A percentile compares a stretch with the other conserved stretches of the same genome.
Conservation (phyloP, 2,888 invertebrate genomes). For the Latrodectus elegans region DNA sequence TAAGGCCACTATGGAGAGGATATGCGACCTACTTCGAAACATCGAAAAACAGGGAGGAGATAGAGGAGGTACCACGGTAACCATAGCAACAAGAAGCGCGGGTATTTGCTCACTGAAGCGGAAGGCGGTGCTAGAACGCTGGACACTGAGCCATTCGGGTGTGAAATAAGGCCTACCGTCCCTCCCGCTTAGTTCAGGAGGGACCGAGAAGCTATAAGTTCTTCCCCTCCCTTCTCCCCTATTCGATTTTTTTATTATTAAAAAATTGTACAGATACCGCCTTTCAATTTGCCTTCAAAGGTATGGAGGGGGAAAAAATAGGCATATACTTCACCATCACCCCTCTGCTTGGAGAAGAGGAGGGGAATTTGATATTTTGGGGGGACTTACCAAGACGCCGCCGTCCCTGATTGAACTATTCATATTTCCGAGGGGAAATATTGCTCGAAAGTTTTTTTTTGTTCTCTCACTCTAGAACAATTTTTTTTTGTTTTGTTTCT, state of each 20-base stretch:
- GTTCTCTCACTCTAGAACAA: not conserved
- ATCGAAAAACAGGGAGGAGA: conserved; percentile 40
- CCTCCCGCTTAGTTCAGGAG: conserved; percentile 47
- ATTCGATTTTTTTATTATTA: conserved; percentile 41
- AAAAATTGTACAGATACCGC: conserved; percentile 50
- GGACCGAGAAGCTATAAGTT: conserved; percentile 43
- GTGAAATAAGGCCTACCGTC: conserved; percentile 68
- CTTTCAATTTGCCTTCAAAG: conserved; percentile 63
- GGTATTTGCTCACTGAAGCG: conserved; percentile 68
- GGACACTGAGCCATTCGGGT: conserved; percentile 66
- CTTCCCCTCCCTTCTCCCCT: conserved; percentile 14
- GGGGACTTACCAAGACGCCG: not conserved
- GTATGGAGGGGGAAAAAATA: conserved; percentile 28
- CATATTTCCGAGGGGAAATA: conserved; percentile 53
- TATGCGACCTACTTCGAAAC: conserved; percentile 22
- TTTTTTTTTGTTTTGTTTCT: conserved; percentile 4
- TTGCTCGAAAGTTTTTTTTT: conserved; percentile 25
- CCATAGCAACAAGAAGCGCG: conserved; percentile 65
- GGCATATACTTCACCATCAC: conserved; percentile 5
- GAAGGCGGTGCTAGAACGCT: conserved; percentile 68
- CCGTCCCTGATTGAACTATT: conserved; percentile 39
- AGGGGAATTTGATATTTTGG: conserved; percentile 12
- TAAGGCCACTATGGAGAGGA: conserved; percentile 1
- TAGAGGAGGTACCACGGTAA: conserved; percentile 45
- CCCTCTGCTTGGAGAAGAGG: not conserved